Conservation (phyloP, 2,113 vertebrate species). For the Cochlearius cochlearius region DNA sequence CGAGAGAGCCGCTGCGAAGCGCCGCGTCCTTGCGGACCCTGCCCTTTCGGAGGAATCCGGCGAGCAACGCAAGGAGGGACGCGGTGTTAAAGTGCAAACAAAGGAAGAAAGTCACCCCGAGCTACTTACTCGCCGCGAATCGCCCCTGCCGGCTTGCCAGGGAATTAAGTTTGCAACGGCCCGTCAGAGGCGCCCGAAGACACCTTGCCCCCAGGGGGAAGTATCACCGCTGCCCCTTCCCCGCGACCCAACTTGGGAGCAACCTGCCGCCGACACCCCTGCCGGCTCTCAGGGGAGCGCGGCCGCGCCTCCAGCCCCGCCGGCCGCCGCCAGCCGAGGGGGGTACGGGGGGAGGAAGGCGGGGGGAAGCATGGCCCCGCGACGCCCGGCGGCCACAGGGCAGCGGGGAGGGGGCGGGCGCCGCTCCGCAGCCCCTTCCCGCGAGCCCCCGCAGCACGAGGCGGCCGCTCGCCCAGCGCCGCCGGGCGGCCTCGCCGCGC, state of each 20-base stretch:
- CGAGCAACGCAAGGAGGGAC: not conserved
- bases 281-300: not conserved
- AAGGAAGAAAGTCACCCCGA: slow-evolving; percentile 15
- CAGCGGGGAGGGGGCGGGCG: no score
- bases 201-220: not conserved
- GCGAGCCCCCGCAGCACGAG: not conserved
- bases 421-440: not conserved
- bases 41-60: not conserved
- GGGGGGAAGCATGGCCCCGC: no score
- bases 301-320: not conserved
- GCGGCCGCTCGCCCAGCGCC: not conserved
- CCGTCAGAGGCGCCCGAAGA: not conserved
- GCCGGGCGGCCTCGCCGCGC: not conserved
- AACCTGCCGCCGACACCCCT: not conserved
- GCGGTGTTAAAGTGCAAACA: not conserved
- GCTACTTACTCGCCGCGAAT: not conserved
- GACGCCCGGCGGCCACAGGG: not conserved
- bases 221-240: not conserved
- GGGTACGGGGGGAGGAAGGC: not conserved
- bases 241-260: not conserved
- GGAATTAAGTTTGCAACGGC: not conserved
- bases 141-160: not conserved
- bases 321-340: not conserved
- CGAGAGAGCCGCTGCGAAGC: not conserved
- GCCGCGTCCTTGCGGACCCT: not conserved